Percentiles rank a stretch among this genome's conserved stretches.
Evolutionary conservation across 2,888 invertebrate genomes (phyloP).

Genomic region (Ashinkailepas kermadecensis): DNA sequence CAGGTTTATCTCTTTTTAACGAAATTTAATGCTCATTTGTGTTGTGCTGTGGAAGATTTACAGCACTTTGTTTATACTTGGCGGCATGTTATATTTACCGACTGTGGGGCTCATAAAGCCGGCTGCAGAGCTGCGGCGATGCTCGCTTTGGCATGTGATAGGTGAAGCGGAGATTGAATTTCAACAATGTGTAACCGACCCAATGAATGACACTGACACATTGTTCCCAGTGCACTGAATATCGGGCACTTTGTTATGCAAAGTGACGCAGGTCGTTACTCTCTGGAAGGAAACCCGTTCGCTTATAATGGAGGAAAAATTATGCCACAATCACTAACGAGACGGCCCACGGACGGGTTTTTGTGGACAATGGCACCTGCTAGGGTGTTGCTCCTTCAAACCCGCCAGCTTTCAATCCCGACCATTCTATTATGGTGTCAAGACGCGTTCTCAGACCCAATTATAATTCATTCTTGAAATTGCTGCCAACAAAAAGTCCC

Average conservation of each 20-base stretch:
- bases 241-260: background rate
- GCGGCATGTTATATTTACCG: slow-evolving; percentile 4
- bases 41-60: background rate
- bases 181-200: background rate
- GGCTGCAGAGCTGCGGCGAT: background rate
- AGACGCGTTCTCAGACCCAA: slow-evolving; percentile 10
- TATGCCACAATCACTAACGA: slow-evolving; percentile 14
- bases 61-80: background rate
- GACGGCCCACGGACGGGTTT: background rate
- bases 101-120: background rate
- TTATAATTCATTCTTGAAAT: slow-evolving; percentile 21
- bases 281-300: background rate
- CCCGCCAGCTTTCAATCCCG: slow-evolving; percentile 12
- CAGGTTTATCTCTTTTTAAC: slow-evolving; percentile 9
- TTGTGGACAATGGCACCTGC: slow-evolving; percentile 20
- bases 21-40: slow-evolving; percentile 19
- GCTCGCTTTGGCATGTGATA: background rate
- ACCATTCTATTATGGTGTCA: slow-evolving; percentile 19
- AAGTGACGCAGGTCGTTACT: background rate
- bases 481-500: slow-evolving; percentile 13
- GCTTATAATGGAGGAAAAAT: slow-evolving; percentile 6
- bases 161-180: background rate
- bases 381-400: slow-evolving; percentile 11
- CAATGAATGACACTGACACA: background rate
- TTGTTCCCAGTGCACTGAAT: background rate